Conservation (phyloP, 2,888 invertebrate genomes). For the Drosophila mimica region DNA sequence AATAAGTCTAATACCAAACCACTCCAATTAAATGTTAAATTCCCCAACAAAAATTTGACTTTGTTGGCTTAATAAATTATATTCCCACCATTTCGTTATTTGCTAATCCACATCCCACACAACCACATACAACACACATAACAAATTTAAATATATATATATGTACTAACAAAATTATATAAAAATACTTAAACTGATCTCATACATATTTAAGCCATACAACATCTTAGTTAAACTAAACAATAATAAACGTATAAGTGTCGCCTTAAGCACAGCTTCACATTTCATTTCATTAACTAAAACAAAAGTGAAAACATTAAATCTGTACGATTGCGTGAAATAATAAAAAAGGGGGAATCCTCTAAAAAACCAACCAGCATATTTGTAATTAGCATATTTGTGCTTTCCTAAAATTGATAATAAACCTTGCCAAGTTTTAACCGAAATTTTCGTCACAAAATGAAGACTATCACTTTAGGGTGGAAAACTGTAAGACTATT, state of each 20-base stretch:
- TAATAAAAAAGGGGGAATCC: background rate
- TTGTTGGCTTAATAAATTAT: slow-evolving; percentile 33
- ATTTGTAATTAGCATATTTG: background rate
- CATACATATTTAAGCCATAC: slow-evolving; percentile 41
- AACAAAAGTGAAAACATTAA: background rate
- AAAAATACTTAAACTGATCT: slow-evolving; percentile 24
- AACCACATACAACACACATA: slow-evolving; percentile 27
- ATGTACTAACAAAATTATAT: slow-evolving; percentile 35
- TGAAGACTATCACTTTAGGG: background rate
- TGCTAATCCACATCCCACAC: slow-evolving; percentile 41
- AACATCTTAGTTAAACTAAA: slow-evolving; percentile 42
- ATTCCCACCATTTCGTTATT: slow-evolving; percentile 43
- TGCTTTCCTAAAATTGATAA: slow-evolving; percentile 3
- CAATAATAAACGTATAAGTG: slow-evolving; percentile 9
- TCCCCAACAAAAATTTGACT: slow-evolving; percentile 31
- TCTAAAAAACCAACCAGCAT: background rate
- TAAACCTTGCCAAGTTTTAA: background rate
- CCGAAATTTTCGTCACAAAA: background rate
- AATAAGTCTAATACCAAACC: slow-evolving; percentile 33
- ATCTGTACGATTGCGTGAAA: background rate
- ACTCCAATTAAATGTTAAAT: slow-evolving; percentile 19
- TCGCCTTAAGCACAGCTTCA: background rate
- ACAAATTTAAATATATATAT: slow-evolving; percentile 26
- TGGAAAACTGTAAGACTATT: no score
- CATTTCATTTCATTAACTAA: slow-evolving; percentile 1